Base-by-base conservation (phyloP, 2,797 vertebrate genomes). In the Anomalospiza imberbis region DNA sequence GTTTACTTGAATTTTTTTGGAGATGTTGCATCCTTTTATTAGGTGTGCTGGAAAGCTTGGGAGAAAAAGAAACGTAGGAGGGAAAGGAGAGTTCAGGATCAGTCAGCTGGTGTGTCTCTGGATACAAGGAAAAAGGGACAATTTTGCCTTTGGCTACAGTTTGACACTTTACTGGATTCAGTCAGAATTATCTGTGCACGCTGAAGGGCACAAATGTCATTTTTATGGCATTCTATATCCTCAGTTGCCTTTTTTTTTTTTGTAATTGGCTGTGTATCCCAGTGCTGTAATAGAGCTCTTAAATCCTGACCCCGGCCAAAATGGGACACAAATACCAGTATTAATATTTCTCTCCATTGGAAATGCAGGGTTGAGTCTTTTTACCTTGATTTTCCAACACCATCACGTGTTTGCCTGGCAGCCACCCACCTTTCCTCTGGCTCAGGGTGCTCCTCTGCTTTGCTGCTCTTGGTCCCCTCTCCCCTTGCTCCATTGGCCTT, bases 181-280 rank as follows among this genome's bases (percentile, higher is more conserved):
- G 71, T 96, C 89, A 77, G 93, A 94, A 82, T 92, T 93, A 91
- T 92, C 90, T 83, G 88, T 7, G 28, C 18, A 4, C 2, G 12
- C 93, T 90, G 93, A 94, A 94, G 95, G 95, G 95, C 94, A 95
- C 93, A 79, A 94, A 71, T 94, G 90, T 81, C 85, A 74, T 91
- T 94, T 95, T 93, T 95, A 89, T 93, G 85, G 83, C 21, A 3
- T 91, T 86, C 94, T 87, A n/a, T 93, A 91, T 86, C 88, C 85
- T 93, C 28, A 0, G 73, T 86, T 10, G 17, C 70, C n/a, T n/a
- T 82, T 77, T 90, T 91, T 77, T 90, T 89, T 92, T 90, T 79
- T 54, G 83, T 91, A 91, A 94, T 79, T 94, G 93, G 47, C 77
- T 91, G 83, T 17, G 2, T 81, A 50, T 86, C 53, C 51, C 63